Percentiles rank a stretch among this genome's conserved stretches.
Conservation (phyloP, 2,888 invertebrate genomes). For the Cataglyphis albicans region DNA sequence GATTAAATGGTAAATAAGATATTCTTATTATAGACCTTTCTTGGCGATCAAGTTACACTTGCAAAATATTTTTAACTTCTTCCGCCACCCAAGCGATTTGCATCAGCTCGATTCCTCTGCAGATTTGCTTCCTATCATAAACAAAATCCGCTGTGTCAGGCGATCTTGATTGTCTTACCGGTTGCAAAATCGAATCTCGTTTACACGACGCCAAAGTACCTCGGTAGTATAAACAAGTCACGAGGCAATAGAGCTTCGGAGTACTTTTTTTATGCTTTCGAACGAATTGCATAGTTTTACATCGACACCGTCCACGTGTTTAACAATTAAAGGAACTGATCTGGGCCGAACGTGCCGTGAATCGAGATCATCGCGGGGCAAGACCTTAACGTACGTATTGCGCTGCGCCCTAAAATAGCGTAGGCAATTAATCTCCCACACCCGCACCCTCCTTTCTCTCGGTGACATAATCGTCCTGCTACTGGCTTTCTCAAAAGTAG, state of each 20-base stretch:
- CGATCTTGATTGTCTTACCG: conserved; percentile 50
- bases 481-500: conserved; percentile 70
- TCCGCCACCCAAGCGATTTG: conserved; percentile 15
- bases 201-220: conserved; percentile 62
- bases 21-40: not conserved
- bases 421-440: conserved; percentile 79
- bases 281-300: conserved; percentile 55
- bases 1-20: not conserved
- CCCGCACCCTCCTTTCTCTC: conserved; percentile 79
- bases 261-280: conserved; percentile 51
- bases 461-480: conserved; percentile 73
- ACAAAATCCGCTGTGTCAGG: conserved; percentile 52
- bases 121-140: not conserved
- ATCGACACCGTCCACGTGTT: conserved; percentile 51
- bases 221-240: conserved; percentile 70
- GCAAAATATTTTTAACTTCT: not conserved
- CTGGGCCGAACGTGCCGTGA: conserved; percentile 64
- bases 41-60: conserved; percentile 24
- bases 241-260: conserved; percentile 63
- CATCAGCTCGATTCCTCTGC: conserved; percentile 21
- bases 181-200: conserved; percentile 72
- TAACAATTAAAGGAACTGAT: conserved; percentile 60
- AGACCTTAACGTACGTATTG: conserved; percentile 67
- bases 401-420: conserved; percentile 71
- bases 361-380: conserved; percentile 59